A percentile compares a stretch with the other conserved stretches of the same genome.
These are phyloP conservation scores for Pentalonia nigronervosa DNA, from an alignment of 1,140 invertebrate genomes.

Conservation along the genomic window DNA sequence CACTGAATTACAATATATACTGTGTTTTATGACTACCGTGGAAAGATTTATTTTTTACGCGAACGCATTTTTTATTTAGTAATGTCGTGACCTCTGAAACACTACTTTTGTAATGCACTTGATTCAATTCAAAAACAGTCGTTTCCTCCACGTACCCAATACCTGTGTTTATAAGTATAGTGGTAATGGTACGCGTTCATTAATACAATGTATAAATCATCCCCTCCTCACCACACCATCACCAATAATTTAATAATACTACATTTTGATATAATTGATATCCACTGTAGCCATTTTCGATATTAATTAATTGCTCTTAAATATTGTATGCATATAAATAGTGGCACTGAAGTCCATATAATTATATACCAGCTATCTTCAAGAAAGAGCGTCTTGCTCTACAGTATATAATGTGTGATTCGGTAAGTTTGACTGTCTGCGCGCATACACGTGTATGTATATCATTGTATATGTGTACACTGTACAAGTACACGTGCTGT, in stretches of 20 bases:
- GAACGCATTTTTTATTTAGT: neutral
- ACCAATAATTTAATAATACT: neutral
- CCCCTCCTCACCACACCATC: neutral
- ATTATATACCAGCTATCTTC: neutral
- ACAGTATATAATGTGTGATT: neutral
- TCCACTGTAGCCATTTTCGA: neutral
- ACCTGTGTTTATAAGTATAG: neutral
- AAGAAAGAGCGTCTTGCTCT: neutral
- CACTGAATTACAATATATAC: neutral
- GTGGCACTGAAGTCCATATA: neutral
- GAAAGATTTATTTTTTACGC: too few species aligned
- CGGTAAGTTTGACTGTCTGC: neutral
- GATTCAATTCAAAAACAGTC: neutral
- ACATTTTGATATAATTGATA: neutral
- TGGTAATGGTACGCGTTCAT: neutral
- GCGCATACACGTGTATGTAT: neutral
- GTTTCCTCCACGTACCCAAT: neutral
- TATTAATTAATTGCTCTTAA: neutral
- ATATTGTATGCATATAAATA: neutral
- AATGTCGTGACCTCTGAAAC: neutral
- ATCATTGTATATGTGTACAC: neutral
- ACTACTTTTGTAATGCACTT: neutral
- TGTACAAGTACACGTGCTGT: neutral
- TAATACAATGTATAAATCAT: neutral
- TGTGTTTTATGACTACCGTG: neutral